These are phyloP conservation scores for Cricetomys ansorgei DNA, from an alignment of 2,113 vertebrate genomes.

Conservation along the genomic window DNA sequence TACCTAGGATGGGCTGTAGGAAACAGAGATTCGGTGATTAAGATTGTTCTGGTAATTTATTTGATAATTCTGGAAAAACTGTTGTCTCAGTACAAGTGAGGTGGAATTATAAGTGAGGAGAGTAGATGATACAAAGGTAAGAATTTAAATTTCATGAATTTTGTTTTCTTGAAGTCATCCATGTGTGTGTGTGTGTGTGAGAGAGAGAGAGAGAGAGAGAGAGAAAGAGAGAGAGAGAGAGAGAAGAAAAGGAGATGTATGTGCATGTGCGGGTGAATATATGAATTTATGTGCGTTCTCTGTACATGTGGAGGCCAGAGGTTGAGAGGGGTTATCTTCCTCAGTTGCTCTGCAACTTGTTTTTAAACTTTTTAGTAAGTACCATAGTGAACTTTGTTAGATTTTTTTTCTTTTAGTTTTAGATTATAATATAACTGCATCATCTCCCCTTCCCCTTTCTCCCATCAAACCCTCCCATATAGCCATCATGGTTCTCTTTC, in stretches of 20 bases:
- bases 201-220: too few species aligned
- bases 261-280: not conserved
- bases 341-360: not conserved
- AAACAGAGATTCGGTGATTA: conserved; percentile 51
- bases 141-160: conserved; percentile 24
- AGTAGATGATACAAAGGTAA: not conserved
- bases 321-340: not conserved
- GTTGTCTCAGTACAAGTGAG: conserved; percentile 32
- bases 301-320: not conserved
- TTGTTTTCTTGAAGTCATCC: not conserved
- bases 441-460: not conserved
- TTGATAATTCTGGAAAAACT: conserved; percentile 53
- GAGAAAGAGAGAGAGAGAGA: too few species aligned
- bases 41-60: conserved; percentile 48
- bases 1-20: conserved; percentile 35
- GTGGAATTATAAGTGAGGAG: not conserved
- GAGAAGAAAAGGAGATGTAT: too few species aligned
- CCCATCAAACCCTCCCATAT: not conserved
- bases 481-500: not conserved
- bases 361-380: not conserved
- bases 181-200: not conserved
- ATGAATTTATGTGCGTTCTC: not conserved
- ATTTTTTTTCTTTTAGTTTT: not conserved
- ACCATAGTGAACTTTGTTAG: not conserved
- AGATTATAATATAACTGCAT: not conserved